phyloP scores from a whole-genome alignment of 2,888 invertebrate genomes.

The Ormyrus labotus region DNA sequence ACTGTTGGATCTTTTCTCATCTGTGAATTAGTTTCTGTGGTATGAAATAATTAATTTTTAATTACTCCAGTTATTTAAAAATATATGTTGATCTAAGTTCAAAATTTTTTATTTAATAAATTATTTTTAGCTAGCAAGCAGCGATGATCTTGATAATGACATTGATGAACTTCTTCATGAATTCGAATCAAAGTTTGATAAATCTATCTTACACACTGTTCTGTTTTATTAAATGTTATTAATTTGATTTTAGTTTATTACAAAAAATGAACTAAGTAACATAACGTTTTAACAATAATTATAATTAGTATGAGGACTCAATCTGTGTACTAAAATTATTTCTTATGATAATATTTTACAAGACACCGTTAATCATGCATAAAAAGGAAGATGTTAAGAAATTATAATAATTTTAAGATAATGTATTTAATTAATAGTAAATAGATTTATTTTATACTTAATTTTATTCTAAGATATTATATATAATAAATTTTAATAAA shows the following conservation, averaged over 20 bases:
- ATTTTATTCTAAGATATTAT: neutral
- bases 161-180: constrained; percentile 97
- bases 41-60: constrained; percentile 71
- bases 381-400: neutral
- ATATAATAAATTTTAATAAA: neutral
- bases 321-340: neutral
- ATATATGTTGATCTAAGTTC: constrained; percentile 14
- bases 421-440: neutral
- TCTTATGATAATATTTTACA: neutral
- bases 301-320: neutral
- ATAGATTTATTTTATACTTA: neutral
- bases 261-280: neutral
- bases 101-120: constrained; percentile 24
- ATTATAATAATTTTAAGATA: neutral
- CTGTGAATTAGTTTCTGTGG: constrained; percentile 94
- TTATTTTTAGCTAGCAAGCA: constrained; percentile 84
- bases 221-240: constrained; percentile 87
- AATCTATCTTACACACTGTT: constrained; percentile 94
- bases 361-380: neutral
- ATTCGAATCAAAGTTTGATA: constrained; percentile 91
- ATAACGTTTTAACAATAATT: neutral
- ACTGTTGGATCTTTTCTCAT: constrained; percentile 98
- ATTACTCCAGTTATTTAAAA: constrained; percentile 8
- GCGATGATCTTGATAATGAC: constrained; percentile 96
- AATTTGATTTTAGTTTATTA: neutral